Base-by-base conservation (phyloP, 1,140 invertebrate genomes). In the Archivesica marissinica region DNA sequence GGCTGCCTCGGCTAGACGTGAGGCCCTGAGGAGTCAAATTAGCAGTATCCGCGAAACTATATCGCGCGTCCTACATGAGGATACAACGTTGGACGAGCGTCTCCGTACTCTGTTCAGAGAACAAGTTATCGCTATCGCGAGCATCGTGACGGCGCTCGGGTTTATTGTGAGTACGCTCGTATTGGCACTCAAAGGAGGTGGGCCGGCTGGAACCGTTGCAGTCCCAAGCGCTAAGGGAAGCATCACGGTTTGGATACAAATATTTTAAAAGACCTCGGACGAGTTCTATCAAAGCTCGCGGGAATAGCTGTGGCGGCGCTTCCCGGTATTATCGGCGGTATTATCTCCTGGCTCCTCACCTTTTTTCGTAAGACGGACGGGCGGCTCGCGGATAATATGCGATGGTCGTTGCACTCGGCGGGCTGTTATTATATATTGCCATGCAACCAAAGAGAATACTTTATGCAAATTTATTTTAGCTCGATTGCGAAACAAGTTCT, bases 11-110 rank as follows among this genome's bases (percentile, higher is more conserved):
- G 30, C 64, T 33, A 68, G 35, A 23, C 64, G 13, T 15, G 64
- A 68, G 33, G 64, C 64, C n/a, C 64, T 68, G 25, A 47, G 44
- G 44, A n/a, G n/a, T n/a, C n/a, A n/a, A n/a, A n/a, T n/a, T n/a
- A n/a, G n/a, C n/a, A n/a, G n/a, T n/a, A 47, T 68, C 35, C 33
- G 64, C 25, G 33, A 68, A 68, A 68, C 64, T 33, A 11, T 68
- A 11, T 33, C 13, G 23, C 64, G 17, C 13, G 35, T 28, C 3
- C 33, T 68, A 33, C 64, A 68, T 33, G 30, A 68, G 35, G 64
- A 68, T 17, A 47, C 44, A 7, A 47, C 17, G 44, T 17, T 47
- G 17, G 44, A 7, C 17, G 44, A 47, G 44, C 44, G 44, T 7
- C 7, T 47, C 44, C 7, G 17, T 7, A 47, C 44, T 47, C 44